phyloP scores from a whole-genome alignment of 2,888 invertebrate species.

The Acanthoscelides obtectus region DNA sequence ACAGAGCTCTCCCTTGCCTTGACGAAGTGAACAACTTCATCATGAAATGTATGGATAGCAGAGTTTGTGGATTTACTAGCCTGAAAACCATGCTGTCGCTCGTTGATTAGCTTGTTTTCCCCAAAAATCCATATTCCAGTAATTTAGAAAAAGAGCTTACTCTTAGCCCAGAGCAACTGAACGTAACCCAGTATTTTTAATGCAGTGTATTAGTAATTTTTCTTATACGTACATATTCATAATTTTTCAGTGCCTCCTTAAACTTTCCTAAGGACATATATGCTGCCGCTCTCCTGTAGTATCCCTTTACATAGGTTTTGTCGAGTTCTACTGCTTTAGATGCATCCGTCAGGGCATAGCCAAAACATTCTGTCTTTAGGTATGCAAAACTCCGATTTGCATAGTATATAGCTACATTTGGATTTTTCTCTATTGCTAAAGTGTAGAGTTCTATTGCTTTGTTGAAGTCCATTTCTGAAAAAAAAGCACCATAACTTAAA shows the following conservation, averaged over 20 bases:
- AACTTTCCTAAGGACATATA: slow-evolving; percentile 98
- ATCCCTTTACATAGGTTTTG: slow-evolving; percentile 88
- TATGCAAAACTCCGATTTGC: slow-evolving; percentile 96
- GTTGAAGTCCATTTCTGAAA: slow-evolving; percentile 83
- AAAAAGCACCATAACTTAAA: too few species aligned
- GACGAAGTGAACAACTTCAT: too few species aligned
- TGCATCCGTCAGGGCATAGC: slow-evolving; percentile 90
- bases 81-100: too few species aligned
- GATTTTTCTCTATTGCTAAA: slow-evolving; percentile 83
- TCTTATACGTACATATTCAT: slow-evolving; percentile 76
- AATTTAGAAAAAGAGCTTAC: too few species aligned
- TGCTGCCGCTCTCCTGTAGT: slow-evolving; percentile 93
- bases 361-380: slow-evolving; percentile 90
- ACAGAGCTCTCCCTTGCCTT: too few species aligned
- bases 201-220: background rate
- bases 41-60: too few species aligned
- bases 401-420: slow-evolving; percentile 80
- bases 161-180: too few species aligned
- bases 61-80: too few species aligned
- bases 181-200: too few species aligned
- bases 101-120: too few species aligned
- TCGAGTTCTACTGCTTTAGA: slow-evolving; percentile 87
- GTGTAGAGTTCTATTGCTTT: slow-evolving; percentile 84
- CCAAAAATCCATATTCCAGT: too few species aligned
- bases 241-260: slow-evolving; percentile 93